Conservation (phyloP, 1,140 invertebrate species). For the Gryon sp. region DNA sequence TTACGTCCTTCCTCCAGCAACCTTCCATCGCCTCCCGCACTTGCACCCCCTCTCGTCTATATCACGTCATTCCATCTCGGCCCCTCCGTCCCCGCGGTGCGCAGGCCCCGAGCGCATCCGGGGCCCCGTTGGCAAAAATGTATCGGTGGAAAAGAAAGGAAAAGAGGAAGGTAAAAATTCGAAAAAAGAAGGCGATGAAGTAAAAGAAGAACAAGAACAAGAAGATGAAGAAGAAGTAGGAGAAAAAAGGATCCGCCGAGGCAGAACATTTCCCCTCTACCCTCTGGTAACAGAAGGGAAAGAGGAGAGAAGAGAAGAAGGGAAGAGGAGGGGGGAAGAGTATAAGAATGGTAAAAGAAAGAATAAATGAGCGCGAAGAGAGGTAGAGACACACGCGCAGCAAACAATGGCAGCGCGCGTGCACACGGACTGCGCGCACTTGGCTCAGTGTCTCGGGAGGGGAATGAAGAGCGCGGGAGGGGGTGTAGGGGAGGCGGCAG, state of each 20-base stretch:
- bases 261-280: slow-evolving; percentile 45
- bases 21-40: slow-evolving; percentile 64
- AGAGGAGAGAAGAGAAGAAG: too few species aligned
- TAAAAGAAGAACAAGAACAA: too few species aligned
- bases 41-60: background rate
- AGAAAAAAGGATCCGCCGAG: slow-evolving; percentile 64
- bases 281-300: background rate
- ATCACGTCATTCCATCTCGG: slow-evolving; percentile 31
- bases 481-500: slow-evolving; percentile 4
- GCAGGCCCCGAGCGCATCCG: slow-evolving; percentile 61
- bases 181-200: too few species aligned
- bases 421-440: slow-evolving; percentile 60
- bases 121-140: slow-evolving; percentile 66
- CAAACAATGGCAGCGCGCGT: slow-evolving; percentile 79
- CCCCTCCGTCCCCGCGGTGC: slow-evolving; percentile 15
- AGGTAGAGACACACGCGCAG: slow-evolving; percentile 68
- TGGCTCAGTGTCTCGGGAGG: slow-evolving; percentile 25
- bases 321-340: slow-evolving; percentile 5
- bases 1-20: slow-evolving; percentile 74
- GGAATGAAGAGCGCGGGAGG: background rate
- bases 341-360: slow-evolving; percentile 40
- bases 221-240: slow-evolving; percentile 50
- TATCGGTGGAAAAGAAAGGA: slow-evolving; percentile 63
- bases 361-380: slow-evolving; percentile 62
- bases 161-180: slow-evolving; percentile 46